These are phyloP conservation scores for Rhagoletis pomonella DNA, from an alignment of 1,140 invertebrate genomes.

Conservation along the genomic window DNA sequence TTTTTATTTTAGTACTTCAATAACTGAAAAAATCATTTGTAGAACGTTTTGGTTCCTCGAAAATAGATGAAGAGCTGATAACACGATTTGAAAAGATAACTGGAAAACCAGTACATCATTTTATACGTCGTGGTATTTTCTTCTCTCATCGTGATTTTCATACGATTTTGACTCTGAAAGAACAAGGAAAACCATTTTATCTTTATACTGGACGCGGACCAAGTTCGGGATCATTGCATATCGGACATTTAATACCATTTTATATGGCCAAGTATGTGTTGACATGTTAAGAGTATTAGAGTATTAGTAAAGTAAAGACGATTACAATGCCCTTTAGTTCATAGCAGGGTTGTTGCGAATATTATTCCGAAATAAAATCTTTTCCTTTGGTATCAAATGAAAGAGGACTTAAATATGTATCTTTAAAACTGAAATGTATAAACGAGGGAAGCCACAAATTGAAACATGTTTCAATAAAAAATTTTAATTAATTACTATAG, in stretches of 20 bases:
- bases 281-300: too few species aligned
- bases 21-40: slow-evolving; percentile 66
- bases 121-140: slow-evolving; percentile 94
- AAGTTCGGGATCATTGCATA: slow-evolving; percentile 95
- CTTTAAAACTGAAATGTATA: too few species aligned
- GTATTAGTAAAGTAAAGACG: too few species aligned
- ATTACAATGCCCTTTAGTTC: too few species aligned
- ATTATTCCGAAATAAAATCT: too few species aligned
- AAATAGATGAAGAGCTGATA: slow-evolving; percentile 91
- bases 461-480: too few species aligned
- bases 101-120: slow-evolving; percentile 90
- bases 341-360: too few species aligned
- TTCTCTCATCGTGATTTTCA: slow-evolving; percentile 96
- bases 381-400: too few species aligned
- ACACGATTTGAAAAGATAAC: slow-evolving; percentile 92
- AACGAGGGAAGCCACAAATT: too few species aligned
- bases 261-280: slow-evolving; percentile 90
- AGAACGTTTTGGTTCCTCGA: slow-evolving; percentile 96
- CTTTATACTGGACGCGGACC: slow-evolving; percentile 98
- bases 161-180: slow-evolving; percentile 88
- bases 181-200: slow-evolving; percentile 95
- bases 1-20: slow-evolving; percentile 50
- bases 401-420: too few species aligned
- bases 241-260: slow-evolving; percentile 98
- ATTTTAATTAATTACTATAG: too few species aligned